Conservation (phyloP, 2,113 vertebrate species). For the Notechis scutatus region DNA sequence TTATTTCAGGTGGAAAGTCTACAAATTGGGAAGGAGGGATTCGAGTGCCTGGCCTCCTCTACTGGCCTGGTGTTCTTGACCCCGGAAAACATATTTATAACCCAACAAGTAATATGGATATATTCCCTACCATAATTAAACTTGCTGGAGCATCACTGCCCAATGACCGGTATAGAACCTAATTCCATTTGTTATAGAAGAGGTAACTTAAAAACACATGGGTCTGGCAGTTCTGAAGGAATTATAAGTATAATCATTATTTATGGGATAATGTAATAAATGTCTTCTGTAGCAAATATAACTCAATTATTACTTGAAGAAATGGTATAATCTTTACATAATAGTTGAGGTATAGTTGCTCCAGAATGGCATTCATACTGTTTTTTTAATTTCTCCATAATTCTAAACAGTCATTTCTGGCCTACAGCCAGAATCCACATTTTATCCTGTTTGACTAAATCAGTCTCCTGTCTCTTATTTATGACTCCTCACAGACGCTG, state of each 20-base stretch:
- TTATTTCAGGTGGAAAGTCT: conserved; percentile 79
- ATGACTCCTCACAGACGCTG: neutral
- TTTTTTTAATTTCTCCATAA: neutral
- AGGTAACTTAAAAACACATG: neutral
- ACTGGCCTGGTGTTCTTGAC: conserved; percentile 71
- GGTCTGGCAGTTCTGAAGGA: neutral
- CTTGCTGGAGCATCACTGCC: conserved; percentile 72
- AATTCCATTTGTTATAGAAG: neutral
- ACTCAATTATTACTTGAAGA: neutral
- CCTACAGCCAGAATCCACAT: neutral
- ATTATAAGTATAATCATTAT: neutral
- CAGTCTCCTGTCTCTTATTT: neutral
- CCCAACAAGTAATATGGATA: conserved; percentile 90
- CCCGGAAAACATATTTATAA: conserved; percentile 61
- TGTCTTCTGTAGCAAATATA: neutral
- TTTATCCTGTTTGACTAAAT: neutral
- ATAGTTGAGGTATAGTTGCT: neutral
- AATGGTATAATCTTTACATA: neutral
- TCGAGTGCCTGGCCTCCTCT: conserved; percentile 80
- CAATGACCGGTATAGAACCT: conserved; percentile 73
- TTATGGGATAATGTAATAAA: neutral
- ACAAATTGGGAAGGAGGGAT: conserved; percentile 91
- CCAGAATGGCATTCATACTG: neutral
- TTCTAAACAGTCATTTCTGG: neutral
- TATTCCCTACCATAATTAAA: conserved; percentile 79